Evolutionary conservation across 2,113 vertebrate genomes (phyloP).

Genomic region (Lagopus leucura): DNA sequence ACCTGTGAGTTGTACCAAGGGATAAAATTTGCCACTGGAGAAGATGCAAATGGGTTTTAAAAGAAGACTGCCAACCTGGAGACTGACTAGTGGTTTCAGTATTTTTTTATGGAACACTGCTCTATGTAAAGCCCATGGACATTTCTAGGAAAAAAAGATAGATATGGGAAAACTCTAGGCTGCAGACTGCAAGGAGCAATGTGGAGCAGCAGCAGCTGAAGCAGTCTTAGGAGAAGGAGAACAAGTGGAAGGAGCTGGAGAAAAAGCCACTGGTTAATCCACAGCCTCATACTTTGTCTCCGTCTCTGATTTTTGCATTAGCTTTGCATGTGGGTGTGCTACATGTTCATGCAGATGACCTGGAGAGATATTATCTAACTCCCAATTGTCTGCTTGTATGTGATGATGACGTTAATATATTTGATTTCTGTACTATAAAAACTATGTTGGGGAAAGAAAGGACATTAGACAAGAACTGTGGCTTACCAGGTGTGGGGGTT

Average conservation of each 20-base stretch:
- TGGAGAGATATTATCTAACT: not conserved
- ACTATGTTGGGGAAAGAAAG: not conserved
- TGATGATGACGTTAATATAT: not conserved
- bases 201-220: not conserved
- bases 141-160: not conserved
- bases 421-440: not conserved
- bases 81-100: not conserved
- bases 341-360: not conserved
- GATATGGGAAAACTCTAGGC: not conserved
- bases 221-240: not conserved
- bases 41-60: not conserved
- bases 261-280: not conserved
- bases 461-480: not conserved
- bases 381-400: not conserved
- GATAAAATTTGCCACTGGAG: not conserved
- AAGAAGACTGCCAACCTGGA: not conserved
- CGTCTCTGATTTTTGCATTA: not conserved
- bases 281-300: not conserved
- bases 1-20: not conserved
- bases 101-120: not conserved
- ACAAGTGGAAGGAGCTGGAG: not conserved
- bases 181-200: not conserved
- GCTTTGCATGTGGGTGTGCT: not conserved
- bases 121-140: not conserved
- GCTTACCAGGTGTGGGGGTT: slow-evolving; percentile 39